Conservation (phyloP, 2,113 vertebrate genomes). For the Sorex araneus region DNA sequence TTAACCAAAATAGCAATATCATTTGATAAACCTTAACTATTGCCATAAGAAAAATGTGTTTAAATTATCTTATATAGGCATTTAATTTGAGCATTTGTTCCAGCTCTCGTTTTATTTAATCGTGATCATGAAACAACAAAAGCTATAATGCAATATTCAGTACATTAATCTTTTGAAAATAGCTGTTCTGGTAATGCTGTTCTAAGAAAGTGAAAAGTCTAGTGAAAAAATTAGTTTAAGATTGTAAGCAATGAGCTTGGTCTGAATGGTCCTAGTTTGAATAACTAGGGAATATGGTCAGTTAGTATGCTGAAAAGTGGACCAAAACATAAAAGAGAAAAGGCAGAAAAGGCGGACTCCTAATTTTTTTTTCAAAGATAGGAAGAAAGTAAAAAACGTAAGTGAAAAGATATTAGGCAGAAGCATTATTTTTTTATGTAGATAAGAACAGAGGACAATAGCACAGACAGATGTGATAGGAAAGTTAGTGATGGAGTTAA, state of each 20-base stretch:
- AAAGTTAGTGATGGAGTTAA: neutral
- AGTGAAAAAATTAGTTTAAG: neutral
- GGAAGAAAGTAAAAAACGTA: neutral
- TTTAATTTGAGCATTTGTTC: neutral
- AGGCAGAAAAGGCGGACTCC: neutral
- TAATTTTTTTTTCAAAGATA: neutral
- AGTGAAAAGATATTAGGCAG: neutral
- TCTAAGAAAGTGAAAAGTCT: slow-evolving; percentile 2
- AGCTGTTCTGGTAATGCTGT: neutral
- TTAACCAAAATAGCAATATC: no score
- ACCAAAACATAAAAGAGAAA: neutral
- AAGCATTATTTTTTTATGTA: neutral
- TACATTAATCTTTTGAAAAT: neutral
- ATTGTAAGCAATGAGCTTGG: neutral
- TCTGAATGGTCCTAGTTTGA: neutral
- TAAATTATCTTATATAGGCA: no score
- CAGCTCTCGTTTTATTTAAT: neutral
- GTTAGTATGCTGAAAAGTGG: neutral
- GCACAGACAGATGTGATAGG: neutral
- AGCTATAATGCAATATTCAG: no score
- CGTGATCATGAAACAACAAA: neutral
- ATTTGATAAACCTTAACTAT: no score
- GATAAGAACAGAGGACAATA: neutral
- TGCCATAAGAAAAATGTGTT: no score
- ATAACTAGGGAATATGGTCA: neutral